These are phyloP conservation scores for Odocoileus virginianus DNA, from an alignment of 2,113 vertebrate genomes.

Conservation along the genomic window DNA sequence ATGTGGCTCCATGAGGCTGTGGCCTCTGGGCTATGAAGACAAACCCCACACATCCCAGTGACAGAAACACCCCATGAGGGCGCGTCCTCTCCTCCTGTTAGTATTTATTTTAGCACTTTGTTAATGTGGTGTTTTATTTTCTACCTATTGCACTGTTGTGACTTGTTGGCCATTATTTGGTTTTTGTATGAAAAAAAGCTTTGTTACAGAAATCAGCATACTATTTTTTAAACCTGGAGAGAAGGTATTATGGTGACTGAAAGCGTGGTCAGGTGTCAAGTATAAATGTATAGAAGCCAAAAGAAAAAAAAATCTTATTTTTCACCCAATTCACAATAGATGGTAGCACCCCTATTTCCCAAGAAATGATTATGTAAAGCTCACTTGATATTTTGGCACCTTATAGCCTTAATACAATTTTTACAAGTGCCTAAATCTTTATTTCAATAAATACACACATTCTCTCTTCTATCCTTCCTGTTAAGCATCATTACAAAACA, in stretches of 20 bases:
- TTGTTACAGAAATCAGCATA: constrained; percentile 85
- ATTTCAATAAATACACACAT: background rate
- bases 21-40: background rate
- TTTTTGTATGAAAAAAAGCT: constrained; percentile 82
- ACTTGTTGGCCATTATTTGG: constrained; percentile 84
- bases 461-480: background rate
- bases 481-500: background rate
- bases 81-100: constrained; percentile 52
- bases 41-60: background rate
- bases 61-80: constrained; percentile 43
- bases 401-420: background rate
- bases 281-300: constrained; percentile 72
- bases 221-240: constrained; percentile 83
- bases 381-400: background rate
- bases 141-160: constrained; percentile 85
- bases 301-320: background rate
- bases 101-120: constrained; percentile 83
- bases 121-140: constrained; percentile 73
- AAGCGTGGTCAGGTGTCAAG: constrained; percentile 78
- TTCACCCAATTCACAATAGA: constrained; percentile 4
- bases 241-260: constrained; percentile 82
- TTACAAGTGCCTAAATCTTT: background rate
- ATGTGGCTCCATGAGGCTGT: background rate
- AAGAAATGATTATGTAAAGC: background rate
- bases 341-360: background rate